Evolutionary conservation across 2,113 vertebrate genomes (phyloP).

Genomic region (Erythrolamprus reginae): DNA sequence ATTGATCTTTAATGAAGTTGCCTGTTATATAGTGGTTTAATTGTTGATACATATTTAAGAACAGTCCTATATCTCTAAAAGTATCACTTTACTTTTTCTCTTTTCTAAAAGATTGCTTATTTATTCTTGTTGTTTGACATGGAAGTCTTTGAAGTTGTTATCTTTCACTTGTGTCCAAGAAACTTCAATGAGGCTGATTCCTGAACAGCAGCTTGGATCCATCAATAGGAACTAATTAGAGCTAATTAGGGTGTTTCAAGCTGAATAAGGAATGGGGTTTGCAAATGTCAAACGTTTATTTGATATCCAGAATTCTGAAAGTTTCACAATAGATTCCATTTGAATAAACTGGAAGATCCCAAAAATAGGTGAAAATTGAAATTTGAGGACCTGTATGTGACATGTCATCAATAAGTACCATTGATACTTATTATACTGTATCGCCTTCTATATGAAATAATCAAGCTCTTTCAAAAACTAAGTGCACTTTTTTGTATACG

Average conservation of each 20-base stretch:
- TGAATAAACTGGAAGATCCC: neutral
- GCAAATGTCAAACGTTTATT: neutral
- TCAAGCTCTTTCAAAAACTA: neutral
- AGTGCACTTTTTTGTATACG: neutral
- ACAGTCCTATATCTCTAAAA: rapidly evolving
- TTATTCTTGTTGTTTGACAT: neutral
- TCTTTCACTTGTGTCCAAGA: neutral
- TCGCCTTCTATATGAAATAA: neutral
- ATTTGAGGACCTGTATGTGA: neutral
- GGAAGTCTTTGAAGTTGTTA: neutral
- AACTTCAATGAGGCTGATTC: neutral
- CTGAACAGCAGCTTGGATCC: neutral
- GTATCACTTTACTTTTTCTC: rapidly evolving
- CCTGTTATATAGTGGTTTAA: neutral
- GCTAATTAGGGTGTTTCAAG: neutral
- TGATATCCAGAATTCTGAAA: neutral
- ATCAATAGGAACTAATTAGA: neutral
- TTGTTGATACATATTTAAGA: rapidly evolving
- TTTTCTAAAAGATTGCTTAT: neutral
- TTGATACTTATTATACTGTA: too few relatives aligned
- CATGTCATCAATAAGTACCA: neutral
- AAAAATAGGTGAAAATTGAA: neutral
- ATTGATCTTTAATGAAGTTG: neutral
- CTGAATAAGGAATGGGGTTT: neutral
- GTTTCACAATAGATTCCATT: neutral